Base-by-base conservation (phyloP, 2,113 vertebrate species). In the Anguilla japonica region DNA sequence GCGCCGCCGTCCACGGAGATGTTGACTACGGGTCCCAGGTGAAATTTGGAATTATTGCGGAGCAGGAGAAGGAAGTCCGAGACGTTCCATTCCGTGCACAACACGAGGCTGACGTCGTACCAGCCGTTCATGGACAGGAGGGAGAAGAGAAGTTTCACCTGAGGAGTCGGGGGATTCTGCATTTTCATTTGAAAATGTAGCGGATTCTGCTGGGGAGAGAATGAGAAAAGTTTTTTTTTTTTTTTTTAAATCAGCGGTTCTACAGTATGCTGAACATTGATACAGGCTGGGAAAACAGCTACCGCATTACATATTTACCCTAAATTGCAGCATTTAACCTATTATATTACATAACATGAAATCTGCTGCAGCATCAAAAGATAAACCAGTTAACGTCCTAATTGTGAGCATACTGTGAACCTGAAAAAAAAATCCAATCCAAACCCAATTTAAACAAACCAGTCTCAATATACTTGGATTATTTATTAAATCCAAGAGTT, bases 171-270 rank as follows among this genome's bases (percentile, higher is more conserved):
- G 83, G 97, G 93, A 91, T 96, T 97, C 92, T 94, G 96, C 96
- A 99, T 96, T 89, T 96, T 97, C 96, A 99, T 96, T 92, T 99
- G 98, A 86, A 99, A 96, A 92, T 99, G 98, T 87, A 99, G 97
- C 63, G 95, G 96, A 95, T 99, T 99, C 98, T 99, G 95, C 88
- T 88, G 88, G 91, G 34, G 88, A 92, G 94, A 95, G 89, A 94
- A 41, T 89, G 94, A 2, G 43, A 92, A 93, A 20, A 1, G 79
- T 11, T 93, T 80, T 92, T 34, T 87, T 26, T 87, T 26, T 14
- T 53, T 34, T 87, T 26, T 87, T 26, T 14, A 43, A 50, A 41
- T 34, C 79, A 75, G 84, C 15, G 18, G 50, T 79, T 82, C 29
- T 53, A 34, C 34, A 34, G 34, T 34, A 43, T 57, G 18, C 18